Evolutionary conservation across 2,797 vertebrate species (phyloP).

Genomic region (Strix occidentalis): DNA sequence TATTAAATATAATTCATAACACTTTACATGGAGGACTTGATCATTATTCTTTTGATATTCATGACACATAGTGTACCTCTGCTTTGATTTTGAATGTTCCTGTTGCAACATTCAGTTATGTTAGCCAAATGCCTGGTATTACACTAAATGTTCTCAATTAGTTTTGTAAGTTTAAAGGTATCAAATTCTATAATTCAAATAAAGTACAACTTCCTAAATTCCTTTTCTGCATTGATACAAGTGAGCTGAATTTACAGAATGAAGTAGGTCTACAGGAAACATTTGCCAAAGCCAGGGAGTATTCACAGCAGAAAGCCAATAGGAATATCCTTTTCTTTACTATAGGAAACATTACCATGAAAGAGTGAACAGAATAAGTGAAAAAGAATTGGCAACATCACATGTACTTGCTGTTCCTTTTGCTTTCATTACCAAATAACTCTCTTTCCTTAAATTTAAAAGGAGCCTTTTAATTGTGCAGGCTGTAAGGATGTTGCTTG

Average conservation of each 20-base stretch:
- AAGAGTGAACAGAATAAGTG: neutral
- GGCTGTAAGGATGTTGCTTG: neutral
- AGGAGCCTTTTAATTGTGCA: neutral
- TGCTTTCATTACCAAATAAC: neutral
- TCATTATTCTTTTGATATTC: conserved; percentile 45
- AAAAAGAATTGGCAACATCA: neutral
- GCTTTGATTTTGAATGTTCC: conserved; percentile 43
- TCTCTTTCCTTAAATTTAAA: neutral
- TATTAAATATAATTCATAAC: conserved; percentile 45
- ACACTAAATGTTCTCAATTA: neutral
- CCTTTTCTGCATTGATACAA: neutral
- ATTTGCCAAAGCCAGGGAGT: neutral
- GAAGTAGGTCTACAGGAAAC: neutral
- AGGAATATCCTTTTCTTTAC: neutral
- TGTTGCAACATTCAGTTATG: conserved; percentile 4
- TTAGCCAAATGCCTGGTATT: conserved; percentile 31
- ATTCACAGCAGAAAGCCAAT: neutral
- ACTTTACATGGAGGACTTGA: conserved; percentile 20
- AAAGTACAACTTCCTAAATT: neutral
- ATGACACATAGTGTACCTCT: neutral
- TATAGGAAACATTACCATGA: neutral
- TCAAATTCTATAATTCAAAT: neutral
- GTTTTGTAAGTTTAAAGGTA: conserved; percentile 7
- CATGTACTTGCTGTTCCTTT: neutral
- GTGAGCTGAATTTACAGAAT: neutral